A percentile compares a stretch with the other conserved stretches of the same genome.
Conservation (phyloP, 2,888 invertebrate genomes). For the Apotomis turbidana region DNA sequence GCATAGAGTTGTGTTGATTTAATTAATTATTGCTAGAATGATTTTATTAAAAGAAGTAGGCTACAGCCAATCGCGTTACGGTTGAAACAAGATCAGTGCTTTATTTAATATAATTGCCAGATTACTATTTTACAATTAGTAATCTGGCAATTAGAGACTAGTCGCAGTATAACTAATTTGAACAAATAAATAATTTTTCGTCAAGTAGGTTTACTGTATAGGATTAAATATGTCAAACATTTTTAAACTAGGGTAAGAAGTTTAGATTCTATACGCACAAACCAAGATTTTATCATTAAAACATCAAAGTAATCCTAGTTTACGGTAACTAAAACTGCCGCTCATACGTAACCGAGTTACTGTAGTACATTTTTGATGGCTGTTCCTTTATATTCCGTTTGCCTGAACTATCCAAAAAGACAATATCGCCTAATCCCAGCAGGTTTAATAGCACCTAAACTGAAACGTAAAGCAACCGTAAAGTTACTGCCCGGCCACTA, state of each 20-base stretch:
- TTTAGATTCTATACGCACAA: too few relatives aligned
- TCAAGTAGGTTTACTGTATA: too few relatives aligned
- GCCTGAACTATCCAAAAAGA: not conserved
- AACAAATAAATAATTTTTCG: too few relatives aligned
- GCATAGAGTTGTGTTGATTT: not conserved
- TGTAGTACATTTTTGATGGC: not conserved
- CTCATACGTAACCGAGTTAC: too few relatives aligned
- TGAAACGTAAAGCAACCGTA: slow-evolving; percentile 20
- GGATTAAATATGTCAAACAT: too few relatives aligned
- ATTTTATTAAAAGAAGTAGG: not conserved
- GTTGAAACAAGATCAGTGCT: not conserved
- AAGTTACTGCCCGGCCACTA: not conserved
- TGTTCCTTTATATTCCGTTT: slow-evolving; percentile 12
- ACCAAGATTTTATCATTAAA: too few relatives aligned
- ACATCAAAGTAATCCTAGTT: too few relatives aligned
- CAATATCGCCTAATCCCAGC: slow-evolving; percentile 22
- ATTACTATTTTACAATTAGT: too few relatives aligned
- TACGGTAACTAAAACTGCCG: too few relatives aligned
- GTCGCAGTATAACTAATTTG: too few relatives aligned
- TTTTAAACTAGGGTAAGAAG: too few relatives aligned
- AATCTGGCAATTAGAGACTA: too few relatives aligned
- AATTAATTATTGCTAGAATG: not conserved
- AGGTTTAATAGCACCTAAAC: slow-evolving; percentile 17
- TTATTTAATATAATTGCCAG: not conserved
- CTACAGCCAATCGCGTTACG: not conserved